Percentiles rank a stretch among this genome's conserved stretches.
These are phyloP conservation scores for Archocentrus centrarchus DNA, from an alignment of 2,113 vertebrate species.

Conservation along the genomic window DNA sequence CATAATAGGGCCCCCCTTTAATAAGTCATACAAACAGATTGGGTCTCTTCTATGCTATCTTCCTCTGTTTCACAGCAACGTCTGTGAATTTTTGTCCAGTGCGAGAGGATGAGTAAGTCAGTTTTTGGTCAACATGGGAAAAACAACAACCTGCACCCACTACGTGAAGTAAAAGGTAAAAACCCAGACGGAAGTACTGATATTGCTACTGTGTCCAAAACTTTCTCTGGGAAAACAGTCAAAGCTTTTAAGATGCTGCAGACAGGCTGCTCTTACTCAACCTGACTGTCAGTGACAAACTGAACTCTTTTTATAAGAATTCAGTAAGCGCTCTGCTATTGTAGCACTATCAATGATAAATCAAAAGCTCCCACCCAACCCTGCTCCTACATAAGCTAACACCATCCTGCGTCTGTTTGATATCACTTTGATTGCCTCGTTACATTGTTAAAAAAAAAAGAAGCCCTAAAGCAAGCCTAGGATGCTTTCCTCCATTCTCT, in stretches of 20 bases:
- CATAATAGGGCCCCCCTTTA: background rate
- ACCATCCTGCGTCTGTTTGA: background rate
- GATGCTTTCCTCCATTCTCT: conserved; percentile 30
- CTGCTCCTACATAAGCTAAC: background rate
- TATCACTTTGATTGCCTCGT: background rate
- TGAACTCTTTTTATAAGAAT: background rate
- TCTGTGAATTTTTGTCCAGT: background rate
- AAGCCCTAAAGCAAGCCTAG: conserved; percentile 32
- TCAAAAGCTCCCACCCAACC: background rate
- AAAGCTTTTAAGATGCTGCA: background rate
- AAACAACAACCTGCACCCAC: too few relatives aligned
- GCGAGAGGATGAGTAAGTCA: too few relatives aligned
- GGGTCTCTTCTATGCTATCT: background rate
- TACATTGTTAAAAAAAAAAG: background rate
- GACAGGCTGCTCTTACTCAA: background rate
- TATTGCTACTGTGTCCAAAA: background rate
- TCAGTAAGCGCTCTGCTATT: background rate
- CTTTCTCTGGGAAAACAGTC: background rate
- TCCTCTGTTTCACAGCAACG: background rate
- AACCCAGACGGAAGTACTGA: too few relatives aligned
- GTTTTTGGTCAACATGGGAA: too few relatives aligned
- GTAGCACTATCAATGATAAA: background rate
- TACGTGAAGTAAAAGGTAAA: too few relatives aligned
- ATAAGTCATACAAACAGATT: background rate
- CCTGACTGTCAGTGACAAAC: background rate